Evolutionary conservation across 2,113 vertebrate genomes (phyloP), one percentile per base, ranked within the genome.

Genomic region (Gambusia holbrooki): DNA sequence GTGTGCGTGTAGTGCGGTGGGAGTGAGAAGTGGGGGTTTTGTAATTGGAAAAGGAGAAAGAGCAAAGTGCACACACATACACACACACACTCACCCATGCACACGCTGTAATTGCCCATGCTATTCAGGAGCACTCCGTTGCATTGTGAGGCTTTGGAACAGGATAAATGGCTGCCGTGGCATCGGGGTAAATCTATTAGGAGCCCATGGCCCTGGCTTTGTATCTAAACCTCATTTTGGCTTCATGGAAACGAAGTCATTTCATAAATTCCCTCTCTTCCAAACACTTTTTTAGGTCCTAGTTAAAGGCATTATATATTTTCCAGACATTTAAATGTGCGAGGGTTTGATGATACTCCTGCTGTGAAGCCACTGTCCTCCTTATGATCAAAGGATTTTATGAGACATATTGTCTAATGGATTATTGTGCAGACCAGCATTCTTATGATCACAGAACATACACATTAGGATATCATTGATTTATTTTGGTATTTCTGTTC

Each of bases 101-200:
- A 89, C 92, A 89, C 93, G 91, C 93, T 91, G 96, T 98, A 99
- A 99, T 99, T 99, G 97, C 95, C 95, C 95, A 91, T 95, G 96
- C 96, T 94, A 96, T 96, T 98, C 96, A 96, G 95, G 72, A 92
- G 90, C 89, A 93, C 96, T 97, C 95, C 90, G 80, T 86, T 96
- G 96, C 96, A 97, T 97, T 98, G 96, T 98, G 86, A 85, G 93
- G 91, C 95, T 96, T 95, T 96, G 96, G 96, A 96, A 96, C 96
- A 95, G 94, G 96, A 96, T 96, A 97, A 99, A 97, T 97, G 96
- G 96, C 95, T 95, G 96, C 94, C 95, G 95, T 96, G 95, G 96
- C 94, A 95, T 96, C 95, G 93, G 95, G 95, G 94, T 95, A 95
- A 96, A 95, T 97, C 96, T 97, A 96, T 97, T 97, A 96, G 95